Percentiles rank a stretch among this genome's conserved stretches.
These are phyloP conservation scores for Anser cygnoides DNA, from an alignment of 2,113 vertebrate species.

Conservation along the genomic window DNA sequence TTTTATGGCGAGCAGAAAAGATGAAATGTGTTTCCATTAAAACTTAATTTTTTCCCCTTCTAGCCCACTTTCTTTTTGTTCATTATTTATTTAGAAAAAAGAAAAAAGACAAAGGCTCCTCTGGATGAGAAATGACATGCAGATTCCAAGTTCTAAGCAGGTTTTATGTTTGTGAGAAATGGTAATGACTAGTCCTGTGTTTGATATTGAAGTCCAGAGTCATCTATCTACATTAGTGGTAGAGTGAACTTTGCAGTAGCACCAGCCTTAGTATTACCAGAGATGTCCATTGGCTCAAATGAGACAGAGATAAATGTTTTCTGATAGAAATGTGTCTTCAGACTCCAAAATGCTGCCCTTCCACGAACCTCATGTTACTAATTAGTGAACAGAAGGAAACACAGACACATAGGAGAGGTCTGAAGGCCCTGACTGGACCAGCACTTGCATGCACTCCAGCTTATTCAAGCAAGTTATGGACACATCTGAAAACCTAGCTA, in stretches of 20 bases:
- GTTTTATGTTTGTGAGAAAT: not conserved
- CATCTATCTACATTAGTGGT: not conserved
- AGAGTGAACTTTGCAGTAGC: not conserved
- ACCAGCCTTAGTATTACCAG: not conserved
- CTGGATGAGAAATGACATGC: not conserved
- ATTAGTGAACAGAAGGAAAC: not conserved
- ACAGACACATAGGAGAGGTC: accelerated
- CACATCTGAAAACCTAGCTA: not conserved
- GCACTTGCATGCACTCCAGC: not conserved
- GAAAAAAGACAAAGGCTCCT: not conserved
- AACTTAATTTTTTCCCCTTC: constrained; percentile 34
- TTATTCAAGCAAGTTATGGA: not conserved
- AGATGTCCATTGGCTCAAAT: not conserved
- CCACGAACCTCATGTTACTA: not conserved
- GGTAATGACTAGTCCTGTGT: not conserved
- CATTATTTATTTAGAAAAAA: not conserved
- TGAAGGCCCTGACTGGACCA: not conserved
- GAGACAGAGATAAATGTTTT: not conserved
- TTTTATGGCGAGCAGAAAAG: constrained; percentile 47
- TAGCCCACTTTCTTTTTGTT: constrained; percentile 29
- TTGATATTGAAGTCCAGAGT: not conserved
- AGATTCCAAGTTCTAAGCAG: not conserved
- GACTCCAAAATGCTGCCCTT: not conserved
- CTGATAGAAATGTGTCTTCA: not conserved
- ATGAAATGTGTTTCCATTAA: constrained; percentile 60